Evolutionary conservation across 2,113 vertebrate genomes (phyloP).

Genomic region (Megaptera novaeangliae): DNA sequence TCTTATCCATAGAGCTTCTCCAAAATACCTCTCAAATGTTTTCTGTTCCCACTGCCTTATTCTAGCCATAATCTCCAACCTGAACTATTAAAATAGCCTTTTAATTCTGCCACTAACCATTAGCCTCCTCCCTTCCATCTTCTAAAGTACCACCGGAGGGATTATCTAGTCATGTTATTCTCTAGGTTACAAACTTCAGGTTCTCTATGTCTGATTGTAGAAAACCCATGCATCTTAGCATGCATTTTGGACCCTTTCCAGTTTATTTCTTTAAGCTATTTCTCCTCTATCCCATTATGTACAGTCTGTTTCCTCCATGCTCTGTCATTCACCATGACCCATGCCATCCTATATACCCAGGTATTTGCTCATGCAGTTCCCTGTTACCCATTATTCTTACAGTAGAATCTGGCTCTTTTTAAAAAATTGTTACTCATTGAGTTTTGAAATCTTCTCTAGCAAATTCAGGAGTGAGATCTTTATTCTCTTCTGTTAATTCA

Average conservation of each 20-base stretch:
- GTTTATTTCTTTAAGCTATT: background rate
- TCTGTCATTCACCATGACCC: background rate
- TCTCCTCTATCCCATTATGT: background rate
- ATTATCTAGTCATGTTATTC: background rate
- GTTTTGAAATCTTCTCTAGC: background rate
- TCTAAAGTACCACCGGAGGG: background rate
- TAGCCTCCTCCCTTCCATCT: background rate
- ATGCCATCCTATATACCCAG: background rate
- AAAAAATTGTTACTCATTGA: background rate
- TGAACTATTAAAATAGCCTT: background rate
- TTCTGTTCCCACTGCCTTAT: background rate
- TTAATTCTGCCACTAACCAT: background rate
- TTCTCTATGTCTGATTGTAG: background rate
- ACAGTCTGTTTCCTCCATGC: background rate
- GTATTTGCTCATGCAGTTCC: background rate
- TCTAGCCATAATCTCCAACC: background rate
- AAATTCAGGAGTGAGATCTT: background rate
- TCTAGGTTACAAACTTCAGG: background rate
- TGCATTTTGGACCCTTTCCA: background rate
- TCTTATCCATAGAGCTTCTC: background rate
- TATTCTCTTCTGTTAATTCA: background rate
- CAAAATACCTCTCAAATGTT: background rate
- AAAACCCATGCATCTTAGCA: background rate
- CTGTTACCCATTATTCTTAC: background rate
- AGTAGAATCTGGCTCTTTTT: background rate